A percentile compares a stretch with the other conserved stretches of the same genome.
Conservation (phyloP, 2,797 vertebrate species). For the Lacerta bilineata region DNA sequence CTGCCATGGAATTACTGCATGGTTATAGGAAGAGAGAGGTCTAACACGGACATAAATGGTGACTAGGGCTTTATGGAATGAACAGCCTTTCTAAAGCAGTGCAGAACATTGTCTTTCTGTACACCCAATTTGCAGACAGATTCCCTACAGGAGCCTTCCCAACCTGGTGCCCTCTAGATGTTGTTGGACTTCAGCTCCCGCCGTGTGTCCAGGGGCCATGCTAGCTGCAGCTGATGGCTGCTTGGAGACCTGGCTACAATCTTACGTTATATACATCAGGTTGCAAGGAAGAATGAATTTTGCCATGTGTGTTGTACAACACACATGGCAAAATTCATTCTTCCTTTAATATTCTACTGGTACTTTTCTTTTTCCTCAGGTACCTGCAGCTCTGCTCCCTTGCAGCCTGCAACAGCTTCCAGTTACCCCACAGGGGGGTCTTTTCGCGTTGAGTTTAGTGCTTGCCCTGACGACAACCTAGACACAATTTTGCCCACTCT, state of each 20-base stretch:
- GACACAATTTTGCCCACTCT: slow-evolving; percentile 80
- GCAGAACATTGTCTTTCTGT: neutral
- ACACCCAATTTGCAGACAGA: neutral
- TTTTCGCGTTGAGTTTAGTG: slow-evolving; percentile 87
- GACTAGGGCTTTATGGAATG: neutral
- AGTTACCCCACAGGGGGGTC: slow-evolving; percentile 67
- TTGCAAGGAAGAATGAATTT: neutral
- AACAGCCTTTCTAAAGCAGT: neutral
- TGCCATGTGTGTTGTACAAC: neutral
- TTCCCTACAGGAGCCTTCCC: neutral
- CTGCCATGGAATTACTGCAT: too few relatives aligned
- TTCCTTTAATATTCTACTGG: neutral
- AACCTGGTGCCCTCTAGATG: too few relatives aligned
- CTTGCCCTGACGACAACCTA: slow-evolving; percentile 73
- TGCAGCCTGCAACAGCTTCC: slow-evolving; percentile 72
- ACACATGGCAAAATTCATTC: too few relatives aligned
- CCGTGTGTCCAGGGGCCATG: too few relatives aligned
- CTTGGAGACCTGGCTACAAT: neutral
- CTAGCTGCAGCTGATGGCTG: too few relatives aligned
- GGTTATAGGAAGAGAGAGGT: too few relatives aligned
- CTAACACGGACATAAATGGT: neutral
- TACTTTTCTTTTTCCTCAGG: slow-evolving; percentile 64
- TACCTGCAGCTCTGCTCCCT: slow-evolving; percentile 72
- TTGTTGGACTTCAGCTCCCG: too few relatives aligned
- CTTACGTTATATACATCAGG: neutral